Evolutionary conservation across 2,113 vertebrate genomes (phyloP), one percentile per base, ranked within the genome.

Genomic region (Tragulus kanchil): DNA sequence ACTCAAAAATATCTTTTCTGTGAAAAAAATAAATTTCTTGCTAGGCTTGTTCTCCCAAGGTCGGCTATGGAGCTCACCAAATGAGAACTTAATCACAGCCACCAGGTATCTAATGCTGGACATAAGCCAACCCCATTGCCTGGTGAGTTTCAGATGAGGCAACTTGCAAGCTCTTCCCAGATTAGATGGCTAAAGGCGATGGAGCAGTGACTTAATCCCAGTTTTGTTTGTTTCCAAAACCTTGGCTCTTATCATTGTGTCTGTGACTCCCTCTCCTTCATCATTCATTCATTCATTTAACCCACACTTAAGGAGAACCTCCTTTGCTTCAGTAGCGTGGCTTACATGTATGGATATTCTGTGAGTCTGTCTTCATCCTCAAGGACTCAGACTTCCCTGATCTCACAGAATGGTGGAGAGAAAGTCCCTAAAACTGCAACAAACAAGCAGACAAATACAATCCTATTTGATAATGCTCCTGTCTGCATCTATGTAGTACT

Each of bases 81-180:
- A 25, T 36, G 12, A 92, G 42, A 84, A 59, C 31, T 71, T 71
- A 93, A 36, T 42, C 71, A 23, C 0, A 69, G 6, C 50, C 61
- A 0, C 52, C 28, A 28, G 85, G n/a, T 90, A 75, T 64, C 14
- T 8, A 78, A 6, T 65, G 23, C 45, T 17, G 84, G 71, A 58
- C 23, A 73, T 54, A 83, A 77, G 21, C 36, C 48, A 82, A 25
- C 8, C 3, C 36, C 23, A 23, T 8, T 48, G 19, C 42, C 21
- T 28, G 15, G 12, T 94, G 21, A 86, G 6, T 89, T 93, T 85
- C 42, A 93, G 58, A 62, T 90, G 28, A 94, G 16, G 58, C 96
- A 95, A 81, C 7, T 36, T 59, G 1, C 26, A 31, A 77, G 3
- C 36, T 75, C 93, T 8, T 73, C 42, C 28, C 36, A 52, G 7